A percentile compares a stretch with the other conserved stretches of the same genome.
Evolutionary conservation across 2,797 vertebrate species (phyloP).

Genomic region (Chloroceryle inda): DNA sequence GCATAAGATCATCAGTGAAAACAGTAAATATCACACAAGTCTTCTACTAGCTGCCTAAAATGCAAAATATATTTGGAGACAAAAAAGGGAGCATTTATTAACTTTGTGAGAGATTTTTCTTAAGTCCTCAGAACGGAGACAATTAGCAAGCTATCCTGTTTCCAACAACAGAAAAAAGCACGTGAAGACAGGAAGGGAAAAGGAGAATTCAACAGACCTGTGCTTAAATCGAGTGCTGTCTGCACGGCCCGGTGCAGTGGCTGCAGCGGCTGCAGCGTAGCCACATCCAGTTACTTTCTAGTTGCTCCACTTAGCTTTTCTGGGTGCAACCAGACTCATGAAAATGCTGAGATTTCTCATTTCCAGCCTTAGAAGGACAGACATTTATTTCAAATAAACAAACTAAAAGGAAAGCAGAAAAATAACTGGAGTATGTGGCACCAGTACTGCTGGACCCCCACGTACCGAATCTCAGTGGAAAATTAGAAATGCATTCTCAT

Average conservation of each 20-base stretch:
- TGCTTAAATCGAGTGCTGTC: not conserved
- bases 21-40: not conserved
- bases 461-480: not conserved
- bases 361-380: not conserved
- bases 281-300: not conserved
- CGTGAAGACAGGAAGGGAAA: not conserved
- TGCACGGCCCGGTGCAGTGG: not conserved
- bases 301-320: not conserved
- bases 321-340: not conserved
- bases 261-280: not conserved
- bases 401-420: not conserved
- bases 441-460: not conserved
- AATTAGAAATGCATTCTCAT: conserved; percentile 14
- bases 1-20: not conserved
- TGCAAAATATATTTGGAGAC: not conserved
- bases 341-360: not conserved
- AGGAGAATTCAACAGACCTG: not conserved
- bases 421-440: not conserved
- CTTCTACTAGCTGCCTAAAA: not conserved
- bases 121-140: not conserved
- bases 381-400: not conserved
- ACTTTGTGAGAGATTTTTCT: not conserved
- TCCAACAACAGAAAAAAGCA: not conserved
- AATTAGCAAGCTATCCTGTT: not conserved
- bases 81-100: too few relatives aligned